A percentile compares a stretch with the other conserved stretches of the same genome.
Conservation (phyloP, 1,140 invertebrate species). For the Halyomorpha halys region DNA sequence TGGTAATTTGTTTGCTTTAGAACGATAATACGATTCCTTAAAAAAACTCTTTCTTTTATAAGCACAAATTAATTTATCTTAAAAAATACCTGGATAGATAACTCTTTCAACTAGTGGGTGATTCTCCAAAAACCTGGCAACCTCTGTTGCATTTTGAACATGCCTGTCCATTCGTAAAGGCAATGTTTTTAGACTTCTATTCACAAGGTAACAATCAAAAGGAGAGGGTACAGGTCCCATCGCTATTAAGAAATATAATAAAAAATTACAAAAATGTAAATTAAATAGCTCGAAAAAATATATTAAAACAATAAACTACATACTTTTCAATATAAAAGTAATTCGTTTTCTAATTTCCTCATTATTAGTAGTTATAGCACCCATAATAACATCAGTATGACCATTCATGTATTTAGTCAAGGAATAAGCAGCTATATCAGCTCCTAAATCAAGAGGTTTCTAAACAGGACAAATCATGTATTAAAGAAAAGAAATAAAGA, state of each 20-base stretch:
- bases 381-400: slow-evolving; percentile 97
- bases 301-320: slow-evolving; percentile 29
- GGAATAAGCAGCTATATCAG: too few species aligned
- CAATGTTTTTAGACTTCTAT: slow-evolving; percentile 91
- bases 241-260: slow-evolving; percentile 45
- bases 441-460: too few species aligned
- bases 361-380: slow-evolving; percentile 65
- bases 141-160: slow-evolving; percentile 59
- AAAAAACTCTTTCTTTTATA: too few species aligned
- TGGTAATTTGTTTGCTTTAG: too few species aligned
- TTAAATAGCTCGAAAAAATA: too few species aligned
- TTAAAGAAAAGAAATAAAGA: too few species aligned
- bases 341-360: slow-evolving; percentile 60
- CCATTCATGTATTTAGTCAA: too few species aligned
- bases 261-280: too few species aligned
- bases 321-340: slow-evolving; percentile 84
- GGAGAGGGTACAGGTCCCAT: slow-evolving; percentile 88
- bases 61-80: too few species aligned
- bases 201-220: slow-evolving; percentile 91
- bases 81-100: slow-evolving; percentile 72
- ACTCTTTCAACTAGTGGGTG: slow-evolving; percentile 72
- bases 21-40: too few species aligned
- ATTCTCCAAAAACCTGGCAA: slow-evolving; percentile 69
- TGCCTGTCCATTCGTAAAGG: slow-evolving; percentile 85
- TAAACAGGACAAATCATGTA: too few species aligned